Base-by-base conservation (phyloP, 1,140 invertebrate genomes). In the Sitodiplosis mosellana region DNA sequence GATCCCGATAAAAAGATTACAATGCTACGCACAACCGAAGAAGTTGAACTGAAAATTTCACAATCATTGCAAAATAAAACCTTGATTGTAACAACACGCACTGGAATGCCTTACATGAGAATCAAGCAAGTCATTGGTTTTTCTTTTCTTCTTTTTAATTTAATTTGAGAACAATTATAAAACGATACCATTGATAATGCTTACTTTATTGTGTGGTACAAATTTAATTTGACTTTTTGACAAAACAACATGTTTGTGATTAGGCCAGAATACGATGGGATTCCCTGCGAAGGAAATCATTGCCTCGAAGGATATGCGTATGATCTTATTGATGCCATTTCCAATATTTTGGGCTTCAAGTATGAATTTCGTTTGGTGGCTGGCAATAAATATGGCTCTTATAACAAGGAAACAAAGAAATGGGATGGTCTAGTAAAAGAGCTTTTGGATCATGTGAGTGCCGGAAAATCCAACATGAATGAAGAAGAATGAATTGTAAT, bases 351-450 rank as follows among this genome's bases (percentile, higher is more conserved):
- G 15, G 77, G 81, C 49, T 84, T 92, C 52, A 83, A 80, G 52
- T 91, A 81, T 54, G 72, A 76, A 52, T 79, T 87, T 52, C 69
- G 77, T 51, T 58, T 87, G 12, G 74, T 78, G 1, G 74, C 75
- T 0, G 82, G 83, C 56, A 71, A 71, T 4, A 67, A 71, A 22
- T 87, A 91, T 55, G 89, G 88, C 0, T 75, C 71, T 5, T 77
- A 75, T 22, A 69, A 86, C 60, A 69, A 76, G 49, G 64, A 72
- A 1, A 83, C 73, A 0, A 78, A 79, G 56, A 69, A 75, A 52
- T 94, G 90, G 90, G 78, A 89, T 59, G 91, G 91, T 19, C 72
- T 95, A 17, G 80, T 94, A 2, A 78, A 71, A 49, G 78, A 90
- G 56, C 68, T 93, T 4, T 60, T 90, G 27, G 81, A 87, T 56